Conservation (phyloP, 2,888 invertebrate genomes). For the Dusona sp. region DNA sequence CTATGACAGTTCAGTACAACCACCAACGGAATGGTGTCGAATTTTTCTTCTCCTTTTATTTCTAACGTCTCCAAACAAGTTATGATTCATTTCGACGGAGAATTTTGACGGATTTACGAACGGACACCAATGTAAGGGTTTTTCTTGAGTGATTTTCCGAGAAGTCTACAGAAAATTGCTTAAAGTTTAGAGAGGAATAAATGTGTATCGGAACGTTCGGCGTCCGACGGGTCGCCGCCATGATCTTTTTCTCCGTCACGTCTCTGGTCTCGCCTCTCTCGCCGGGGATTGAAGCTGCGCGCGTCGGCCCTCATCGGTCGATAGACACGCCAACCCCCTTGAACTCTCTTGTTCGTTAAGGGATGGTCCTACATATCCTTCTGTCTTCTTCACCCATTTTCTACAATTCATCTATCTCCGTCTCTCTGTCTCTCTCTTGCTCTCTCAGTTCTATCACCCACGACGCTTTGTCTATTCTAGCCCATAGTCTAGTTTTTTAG, state of each 20-base stretch:
- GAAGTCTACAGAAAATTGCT: not conserved
- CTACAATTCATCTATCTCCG: slow-evolving; percentile 25
- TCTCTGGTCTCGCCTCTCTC: slow-evolving; percentile 20
- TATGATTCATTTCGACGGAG: slow-evolving; percentile 18
- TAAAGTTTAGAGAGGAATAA: slow-evolving; percentile 27
- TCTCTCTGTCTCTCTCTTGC: slow-evolving; percentile 24
- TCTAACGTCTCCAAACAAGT: not conserved
- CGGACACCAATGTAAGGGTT: not conserved
- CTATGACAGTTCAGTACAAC: not conserved
- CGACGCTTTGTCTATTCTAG: slow-evolving; percentile 54
- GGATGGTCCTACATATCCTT: slow-evolving; percentile 35
- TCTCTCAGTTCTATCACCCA: slow-evolving; percentile 24
- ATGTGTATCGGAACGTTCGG: slow-evolving; percentile 48
- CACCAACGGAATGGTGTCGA: slow-evolving; percentile 27
- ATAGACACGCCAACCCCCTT: slow-evolving; percentile 63
- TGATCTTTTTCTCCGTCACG: slow-evolving; percentile 51
- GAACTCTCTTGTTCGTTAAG: slow-evolving; percentile 53
- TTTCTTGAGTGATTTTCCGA: slow-evolving; percentile 22
- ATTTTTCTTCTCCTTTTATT: slow-evolving; percentile 4
- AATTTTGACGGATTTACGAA: slow-evolving; percentile 2
- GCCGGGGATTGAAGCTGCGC: slow-evolving; percentile 60
- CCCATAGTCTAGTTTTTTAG: not conserved
- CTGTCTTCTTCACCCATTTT: slow-evolving; percentile 32
- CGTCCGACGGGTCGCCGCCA: slow-evolving; percentile 72
- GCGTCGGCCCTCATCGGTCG: slow-evolving; percentile 68